phyloP scores from a whole-genome alignment of 2,113 vertebrate genomes.

The Myanophis thanlyinensis region DNA sequence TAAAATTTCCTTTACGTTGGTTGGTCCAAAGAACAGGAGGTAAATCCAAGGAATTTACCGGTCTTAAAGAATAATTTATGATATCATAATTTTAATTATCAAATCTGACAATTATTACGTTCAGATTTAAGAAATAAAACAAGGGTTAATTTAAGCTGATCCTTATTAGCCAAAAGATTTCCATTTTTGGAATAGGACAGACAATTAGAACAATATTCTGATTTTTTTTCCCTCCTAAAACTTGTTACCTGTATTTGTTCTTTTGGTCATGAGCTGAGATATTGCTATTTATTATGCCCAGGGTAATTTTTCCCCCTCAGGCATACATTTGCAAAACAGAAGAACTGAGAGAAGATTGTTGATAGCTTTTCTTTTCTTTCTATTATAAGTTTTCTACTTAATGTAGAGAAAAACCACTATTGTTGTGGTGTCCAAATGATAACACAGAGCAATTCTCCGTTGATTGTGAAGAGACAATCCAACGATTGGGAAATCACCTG shows the following conservation, averaged over 20 bases:
- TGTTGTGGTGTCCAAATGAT: background rate
- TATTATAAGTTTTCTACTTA: background rate
- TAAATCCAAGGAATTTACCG: background rate
- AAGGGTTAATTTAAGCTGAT: background rate
- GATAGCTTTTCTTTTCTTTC: background rate
- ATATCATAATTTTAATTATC: background rate
- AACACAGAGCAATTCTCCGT: background rate
- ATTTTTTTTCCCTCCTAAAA: background rate
- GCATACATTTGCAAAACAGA: background rate
- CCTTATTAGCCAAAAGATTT: background rate
- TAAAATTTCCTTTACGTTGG: background rate
- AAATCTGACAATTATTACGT: background rate
- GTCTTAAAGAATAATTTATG: background rate
- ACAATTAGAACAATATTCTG: background rate
- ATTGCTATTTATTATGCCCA: background rate
- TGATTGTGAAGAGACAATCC: no score
- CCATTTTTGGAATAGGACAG: background rate
- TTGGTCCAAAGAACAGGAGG: background rate
- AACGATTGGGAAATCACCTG: no score
- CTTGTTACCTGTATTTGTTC: background rate
- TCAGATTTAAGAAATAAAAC: background rate
- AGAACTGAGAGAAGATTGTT: background rate
- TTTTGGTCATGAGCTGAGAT: background rate
- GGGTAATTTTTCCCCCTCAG: background rate
- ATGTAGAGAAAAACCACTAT: background rate